Conservation (phyloP, 2,113 vertebrate species). For the Sceloporus tristichus region DNA sequence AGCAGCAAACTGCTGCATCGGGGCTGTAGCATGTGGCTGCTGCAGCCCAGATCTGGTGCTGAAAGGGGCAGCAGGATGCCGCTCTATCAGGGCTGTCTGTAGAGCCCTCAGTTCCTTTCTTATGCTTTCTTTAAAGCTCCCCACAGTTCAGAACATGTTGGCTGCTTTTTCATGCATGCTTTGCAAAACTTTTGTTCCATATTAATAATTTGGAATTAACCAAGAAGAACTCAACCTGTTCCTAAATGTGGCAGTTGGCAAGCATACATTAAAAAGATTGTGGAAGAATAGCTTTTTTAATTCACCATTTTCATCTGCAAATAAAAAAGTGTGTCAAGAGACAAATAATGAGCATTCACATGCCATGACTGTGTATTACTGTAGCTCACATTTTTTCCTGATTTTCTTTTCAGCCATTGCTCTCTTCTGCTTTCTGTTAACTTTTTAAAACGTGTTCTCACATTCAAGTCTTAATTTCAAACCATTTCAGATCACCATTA, state of each 20-base stretch:
- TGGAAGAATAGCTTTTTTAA: neutral
- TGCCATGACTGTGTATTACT: neutral
- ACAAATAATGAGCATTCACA: neutral
- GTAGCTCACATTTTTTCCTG: neutral
- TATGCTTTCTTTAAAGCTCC: neutral
- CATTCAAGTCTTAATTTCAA: neutral
- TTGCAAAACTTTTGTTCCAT: neutral
- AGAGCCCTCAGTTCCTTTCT: neutral
- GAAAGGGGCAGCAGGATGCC: too few relatives aligned
- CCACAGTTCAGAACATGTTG: neutral
- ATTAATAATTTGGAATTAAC: neutral
- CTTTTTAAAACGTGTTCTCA: neutral
- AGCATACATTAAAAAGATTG: neutral
- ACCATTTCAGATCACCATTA: neutral
- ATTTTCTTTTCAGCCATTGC: neutral
- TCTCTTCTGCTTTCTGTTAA: neutral
- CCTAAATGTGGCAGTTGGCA: slow-evolving; percentile 12
- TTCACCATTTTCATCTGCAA: neutral
- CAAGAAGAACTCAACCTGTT: neutral
- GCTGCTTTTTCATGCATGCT: neutral
- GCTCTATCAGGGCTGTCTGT: too few relatives aligned
- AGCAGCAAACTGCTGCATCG: too few relatives aligned
- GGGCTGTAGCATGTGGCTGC: too few relatives aligned
- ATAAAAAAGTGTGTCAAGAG: neutral
- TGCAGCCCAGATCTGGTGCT: too few relatives aligned